These are phyloP conservation scores for Cetoscarus ocellatus DNA, from an alignment of 2,797 vertebrate genomes.

Conservation along the genomic window DNA sequence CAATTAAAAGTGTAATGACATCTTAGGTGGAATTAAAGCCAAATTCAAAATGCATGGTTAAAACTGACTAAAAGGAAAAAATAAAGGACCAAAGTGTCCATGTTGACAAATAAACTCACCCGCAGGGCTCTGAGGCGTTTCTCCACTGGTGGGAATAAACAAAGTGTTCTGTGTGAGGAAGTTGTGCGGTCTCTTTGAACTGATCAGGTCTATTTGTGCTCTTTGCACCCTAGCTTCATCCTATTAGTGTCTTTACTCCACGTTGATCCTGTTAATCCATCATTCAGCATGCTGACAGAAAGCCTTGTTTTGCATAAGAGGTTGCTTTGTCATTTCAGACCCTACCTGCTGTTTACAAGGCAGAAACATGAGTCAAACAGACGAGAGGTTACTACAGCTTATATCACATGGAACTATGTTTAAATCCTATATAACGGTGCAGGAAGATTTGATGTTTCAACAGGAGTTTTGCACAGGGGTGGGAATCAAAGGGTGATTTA, in stretches of 20 bases:
- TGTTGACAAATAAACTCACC: slow-evolving; percentile 59
- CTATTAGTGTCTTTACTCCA: slow-evolving; percentile 79
- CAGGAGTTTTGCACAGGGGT: no score
- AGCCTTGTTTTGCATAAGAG: slow-evolving; percentile 41
- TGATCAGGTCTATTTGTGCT: slow-evolving; percentile 77
- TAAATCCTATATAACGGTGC: not conserved
- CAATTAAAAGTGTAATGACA: not conserved
- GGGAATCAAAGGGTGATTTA: no score
- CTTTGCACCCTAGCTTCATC: slow-evolving; percentile 71
- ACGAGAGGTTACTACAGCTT: not conserved
- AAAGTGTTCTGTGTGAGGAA: slow-evolving; percentile 38
- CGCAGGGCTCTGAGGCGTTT: slow-evolving; percentile 34
- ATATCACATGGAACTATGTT: not conserved
- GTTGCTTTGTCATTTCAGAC: slow-evolving; percentile 44
- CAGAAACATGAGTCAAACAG: not conserved
- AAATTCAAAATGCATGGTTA: no score
- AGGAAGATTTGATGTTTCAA: no score
- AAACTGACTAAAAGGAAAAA: not conserved
- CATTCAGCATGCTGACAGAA: slow-evolving; percentile 37
- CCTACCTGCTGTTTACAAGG: not conserved
- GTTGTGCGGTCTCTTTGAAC: slow-evolving; percentile 32
- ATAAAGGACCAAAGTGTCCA: not conserved
- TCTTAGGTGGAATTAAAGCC: not conserved
- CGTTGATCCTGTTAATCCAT: slow-evolving; percentile 76
- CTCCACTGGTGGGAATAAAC: slow-evolving; percentile 26